Percentiles rank a stretch among this genome's conserved stretches.
Conservation (phyloP, 2,113 vertebrate genomes). For the Clinocottus analis region DNA sequence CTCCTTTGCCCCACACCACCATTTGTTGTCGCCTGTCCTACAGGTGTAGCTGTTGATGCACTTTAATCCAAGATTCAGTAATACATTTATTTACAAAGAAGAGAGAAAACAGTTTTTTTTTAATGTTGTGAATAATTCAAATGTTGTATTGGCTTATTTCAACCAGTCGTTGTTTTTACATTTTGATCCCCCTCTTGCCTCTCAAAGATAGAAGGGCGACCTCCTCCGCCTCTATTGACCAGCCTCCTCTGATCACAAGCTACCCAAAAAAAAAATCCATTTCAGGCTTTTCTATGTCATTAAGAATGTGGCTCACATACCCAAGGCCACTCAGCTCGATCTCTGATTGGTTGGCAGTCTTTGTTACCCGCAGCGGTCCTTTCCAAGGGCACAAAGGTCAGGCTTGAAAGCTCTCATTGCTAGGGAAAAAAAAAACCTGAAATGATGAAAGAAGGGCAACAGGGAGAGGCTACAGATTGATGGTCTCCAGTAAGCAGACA, state of each 20-base stretch:
- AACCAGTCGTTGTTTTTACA: neutral
- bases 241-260: conserved; percentile 13
- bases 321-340: conserved; percentile 44
- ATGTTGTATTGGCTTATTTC: neutral
- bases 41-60: neutral
- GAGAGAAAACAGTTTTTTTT: neutral
- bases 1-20: no score
- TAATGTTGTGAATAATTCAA: neutral
- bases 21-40: no score
- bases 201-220: neutral
- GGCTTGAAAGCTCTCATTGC: conserved; percentile 70
- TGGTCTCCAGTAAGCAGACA: conserved; percentile 56
- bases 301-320: conserved; percentile 54
- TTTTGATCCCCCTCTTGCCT: neutral
- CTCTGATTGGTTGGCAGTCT: conserved; percentile 63
- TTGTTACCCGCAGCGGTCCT: conserved; percentile 71
- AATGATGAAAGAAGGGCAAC: conserved; percentile 67
- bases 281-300: conserved; percentile 46
- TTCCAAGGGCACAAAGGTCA: conserved; percentile 65
- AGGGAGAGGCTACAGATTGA: conserved; percentile 65
- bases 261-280: conserved; percentile 46
- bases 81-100: neutral
- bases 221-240: neutral
- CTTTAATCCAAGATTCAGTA: neutral
- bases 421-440: conserved; percentile 43